Evolutionary conservation across 2,888 invertebrate species (phyloP), one percentile per base, ranked within the genome.

Genomic region (Euzophera pinguis): DNA sequence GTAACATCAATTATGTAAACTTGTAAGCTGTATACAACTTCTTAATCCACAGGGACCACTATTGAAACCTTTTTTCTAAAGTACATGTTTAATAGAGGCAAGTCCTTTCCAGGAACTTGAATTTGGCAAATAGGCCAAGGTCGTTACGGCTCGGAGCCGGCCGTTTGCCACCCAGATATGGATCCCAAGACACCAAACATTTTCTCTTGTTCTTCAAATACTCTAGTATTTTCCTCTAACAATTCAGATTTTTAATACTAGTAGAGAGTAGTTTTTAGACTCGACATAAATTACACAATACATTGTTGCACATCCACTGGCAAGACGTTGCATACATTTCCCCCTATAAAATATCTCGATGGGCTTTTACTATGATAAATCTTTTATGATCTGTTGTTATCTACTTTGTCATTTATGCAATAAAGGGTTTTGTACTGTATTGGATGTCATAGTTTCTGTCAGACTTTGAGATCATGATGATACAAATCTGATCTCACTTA

Each of bases 111-210:
- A 16, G 50, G 17, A 50, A 34, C 42, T 17, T 17, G 41, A 34
- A 50, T 42, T 42, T 7, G 32, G 42, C 12, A 17, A 34, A 50
- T 37, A 37, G 47, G 47, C 37, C 47, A 48, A 48, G 47, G 47
- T 22, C 47, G 37, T 13, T 13, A n/a, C 22, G 47, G 47, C 37
- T 37, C 22, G 2, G 22, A 22, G 5, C 22, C 22, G 47, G 13
- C 16, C 47, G 47, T 47, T 47, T 5, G 13, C 37, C 37, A 17
- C 37, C 13, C 43, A 22, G 37, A 37, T 48, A 37, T 17, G 47
- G 47, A 14, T 35, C 37, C 37, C 47, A 22, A 37, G 12, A 48
- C 37, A 29, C 29, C 12, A 43, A 41, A 22, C 29, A 27, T 41
- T 17, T 41, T 0, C 29, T 13, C 6, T 43, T 43, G 14, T 43